Conservation (phyloP, 2,113 vertebrate genomes). For the Halcyon malimbica region DNA sequence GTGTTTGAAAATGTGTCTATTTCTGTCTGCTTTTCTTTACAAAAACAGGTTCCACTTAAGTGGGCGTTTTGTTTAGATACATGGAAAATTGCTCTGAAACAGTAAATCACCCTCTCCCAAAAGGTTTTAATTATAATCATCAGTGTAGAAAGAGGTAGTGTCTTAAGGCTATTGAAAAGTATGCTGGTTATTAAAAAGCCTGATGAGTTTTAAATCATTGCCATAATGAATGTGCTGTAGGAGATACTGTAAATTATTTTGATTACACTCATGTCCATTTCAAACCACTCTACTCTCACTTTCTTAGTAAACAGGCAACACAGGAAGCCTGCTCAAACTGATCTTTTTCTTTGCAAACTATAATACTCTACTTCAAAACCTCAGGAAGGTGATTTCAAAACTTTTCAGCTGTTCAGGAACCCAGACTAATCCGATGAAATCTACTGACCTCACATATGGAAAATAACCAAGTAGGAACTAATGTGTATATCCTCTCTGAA, state of each 20-base stretch:
- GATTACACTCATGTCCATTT: neutral
- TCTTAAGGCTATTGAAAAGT: neutral
- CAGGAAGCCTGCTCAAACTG: neutral
- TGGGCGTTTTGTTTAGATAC: neutral
- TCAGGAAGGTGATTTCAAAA: slow-evolving; percentile 36
- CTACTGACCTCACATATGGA: slow-evolving; percentile 39
- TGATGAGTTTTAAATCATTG: neutral
- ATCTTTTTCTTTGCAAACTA: neutral
- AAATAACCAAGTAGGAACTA: slow-evolving; percentile 35
- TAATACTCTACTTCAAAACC: slow-evolving; percentile 18
- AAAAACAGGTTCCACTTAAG: neutral
- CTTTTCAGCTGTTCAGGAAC: slow-evolving; percentile 27
- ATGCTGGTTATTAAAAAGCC: neutral
- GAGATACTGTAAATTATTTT: neutral
- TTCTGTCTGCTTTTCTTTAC: neutral
- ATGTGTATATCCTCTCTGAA: slow-evolving; percentile 29
- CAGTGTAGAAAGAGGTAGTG: neutral
- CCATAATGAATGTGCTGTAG: neutral
- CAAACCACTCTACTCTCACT: neutral
- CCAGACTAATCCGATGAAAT: neutral
- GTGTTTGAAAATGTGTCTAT: neutral
- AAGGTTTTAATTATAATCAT: neutral
- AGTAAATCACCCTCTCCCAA: neutral
- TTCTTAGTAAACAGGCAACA: neutral
- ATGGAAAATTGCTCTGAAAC: neutral